Evolutionary conservation across 2,888 invertebrate genomes (phyloP), one percentile per base, ranked within the genome.

Genomic region (Calameuta pallipes): DNA sequence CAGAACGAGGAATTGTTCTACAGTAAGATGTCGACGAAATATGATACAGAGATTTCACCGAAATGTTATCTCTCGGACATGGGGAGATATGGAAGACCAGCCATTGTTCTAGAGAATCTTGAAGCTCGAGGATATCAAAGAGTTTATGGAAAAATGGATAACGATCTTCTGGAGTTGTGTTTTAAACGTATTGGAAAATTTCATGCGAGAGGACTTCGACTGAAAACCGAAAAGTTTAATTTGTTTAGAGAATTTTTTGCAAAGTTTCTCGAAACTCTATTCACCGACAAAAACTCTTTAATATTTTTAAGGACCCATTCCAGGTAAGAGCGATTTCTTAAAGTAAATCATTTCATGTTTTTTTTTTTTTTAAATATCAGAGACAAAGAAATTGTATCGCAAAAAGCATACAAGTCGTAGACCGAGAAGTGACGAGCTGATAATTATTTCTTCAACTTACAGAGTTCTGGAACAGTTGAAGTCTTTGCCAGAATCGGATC

Each of bases 1-100:
- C 80, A 87, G 34, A 90, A 88, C 79, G 91, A 91, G 77, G 90
- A 90, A 82, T 89, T 89, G 80, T 88, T 91, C 77, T 90, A 88
- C 76, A 86, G 82, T 73, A 90, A 89, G 77, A 78, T 78, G 13
- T 85, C 84, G 3, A 11, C 37, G 2, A 79, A 81, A 13, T 87
- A 86, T 30, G 87, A 86, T 15, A 76, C 82, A 31, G 70, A 82
- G 11, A 56, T 84, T 68, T 83, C 85, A 74, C 87, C 90, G 0
- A 88, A 85, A 74, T 89, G 88, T 80, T 90, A 88, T 76, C 79
- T 85, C 12, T 85, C 89, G 6, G 88, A 90, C 75, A 83, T 90
- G 82, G 90, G 90, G 9, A 83, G 85, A 78, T 90, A 90, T 76
- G 89, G 88, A 4, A 82, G 87, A 69, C 86, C 90, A 11, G 86